Evolutionary conservation across 2,113 vertebrate species (phyloP).

Genomic region (Vireo altiloquus): DNA sequence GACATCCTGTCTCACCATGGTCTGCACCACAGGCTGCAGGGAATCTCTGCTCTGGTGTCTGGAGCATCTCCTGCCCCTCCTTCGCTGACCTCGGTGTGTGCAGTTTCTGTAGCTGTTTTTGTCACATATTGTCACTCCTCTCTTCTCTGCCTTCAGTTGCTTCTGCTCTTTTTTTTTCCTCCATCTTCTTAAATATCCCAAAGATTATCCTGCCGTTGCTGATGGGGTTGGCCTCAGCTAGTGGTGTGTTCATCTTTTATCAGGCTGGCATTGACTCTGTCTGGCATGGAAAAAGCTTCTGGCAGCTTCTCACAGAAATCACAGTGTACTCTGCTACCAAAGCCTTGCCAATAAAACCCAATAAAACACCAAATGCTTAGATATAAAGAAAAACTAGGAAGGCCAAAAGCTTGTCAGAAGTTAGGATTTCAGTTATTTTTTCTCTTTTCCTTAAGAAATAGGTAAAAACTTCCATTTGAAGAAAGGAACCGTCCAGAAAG

Average conservation of each 20-base stretch:
- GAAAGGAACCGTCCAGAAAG: not conserved
- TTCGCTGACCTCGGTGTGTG: not conserved
- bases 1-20: not conserved
- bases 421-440: not conserved
- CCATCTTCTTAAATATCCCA: not conserved
- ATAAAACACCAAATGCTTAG: not conserved
- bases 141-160: not conserved
- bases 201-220: accelerated
- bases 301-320: not conserved
- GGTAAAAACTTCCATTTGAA: not conserved
- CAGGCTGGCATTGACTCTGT: not conserved
- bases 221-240: accelerated
- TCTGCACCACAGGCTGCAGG: not conserved
- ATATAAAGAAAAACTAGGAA: not conserved
- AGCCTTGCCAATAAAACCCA: not conserved
- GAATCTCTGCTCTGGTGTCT: not conserved
- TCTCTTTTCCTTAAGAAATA: not conserved
- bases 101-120: not conserved
- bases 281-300: not conserved
- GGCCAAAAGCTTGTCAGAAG: not conserved
- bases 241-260: not conserved
- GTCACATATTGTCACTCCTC: not conserved
- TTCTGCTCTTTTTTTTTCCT: not conserved
- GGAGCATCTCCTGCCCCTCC: not conserved
- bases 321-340: not conserved